Evolutionary conservation across 2,113 vertebrate genomes (phyloP).

Genomic region (Oenanthe oenanthe): DNA sequence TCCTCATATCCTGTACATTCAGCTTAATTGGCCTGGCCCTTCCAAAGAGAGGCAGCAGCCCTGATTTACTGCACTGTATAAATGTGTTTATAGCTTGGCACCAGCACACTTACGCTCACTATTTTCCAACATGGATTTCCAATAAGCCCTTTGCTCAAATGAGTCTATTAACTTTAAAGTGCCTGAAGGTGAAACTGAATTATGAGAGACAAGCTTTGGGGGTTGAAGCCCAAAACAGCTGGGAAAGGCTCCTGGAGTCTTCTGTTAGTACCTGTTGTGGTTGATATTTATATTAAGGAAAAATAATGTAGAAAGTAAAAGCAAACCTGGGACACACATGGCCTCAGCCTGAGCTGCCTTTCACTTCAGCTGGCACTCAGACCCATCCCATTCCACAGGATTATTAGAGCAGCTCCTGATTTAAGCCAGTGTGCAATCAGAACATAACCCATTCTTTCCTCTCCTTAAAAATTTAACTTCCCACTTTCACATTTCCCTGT

Average conservation of each 20-base stretch:
- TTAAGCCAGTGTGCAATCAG: neutral
- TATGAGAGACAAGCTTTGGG: neutral
- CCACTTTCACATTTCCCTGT: neutral
- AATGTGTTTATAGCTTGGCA: conserved; percentile 68
- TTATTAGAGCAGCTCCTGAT: neutral
- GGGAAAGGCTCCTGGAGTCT: neutral
- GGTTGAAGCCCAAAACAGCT: neutral
- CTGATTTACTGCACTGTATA: conserved; percentile 53
- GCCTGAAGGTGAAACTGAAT: conserved; percentile 17
- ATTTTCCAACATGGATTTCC: conserved; percentile 43
- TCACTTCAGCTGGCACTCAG: neutral
- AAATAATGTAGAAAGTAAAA: conserved; percentile 2
- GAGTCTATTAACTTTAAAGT: conserved; percentile 43
- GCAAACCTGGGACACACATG: neutral
- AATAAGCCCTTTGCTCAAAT: conserved; percentile 47
- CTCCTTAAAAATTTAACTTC: neutral
- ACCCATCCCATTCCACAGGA: neutral
- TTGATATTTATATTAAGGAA: neutral
- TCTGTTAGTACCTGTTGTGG: neutral
- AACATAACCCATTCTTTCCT: neutral
- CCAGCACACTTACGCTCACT: neutral
- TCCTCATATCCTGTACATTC: neutral
- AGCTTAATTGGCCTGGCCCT: neutral
- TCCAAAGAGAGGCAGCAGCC: neutral
- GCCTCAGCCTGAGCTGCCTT: neutral